Base-by-base conservation (phyloP, 2,888 invertebrate genomes). In the Sarcophaga rosellei region DNA sequence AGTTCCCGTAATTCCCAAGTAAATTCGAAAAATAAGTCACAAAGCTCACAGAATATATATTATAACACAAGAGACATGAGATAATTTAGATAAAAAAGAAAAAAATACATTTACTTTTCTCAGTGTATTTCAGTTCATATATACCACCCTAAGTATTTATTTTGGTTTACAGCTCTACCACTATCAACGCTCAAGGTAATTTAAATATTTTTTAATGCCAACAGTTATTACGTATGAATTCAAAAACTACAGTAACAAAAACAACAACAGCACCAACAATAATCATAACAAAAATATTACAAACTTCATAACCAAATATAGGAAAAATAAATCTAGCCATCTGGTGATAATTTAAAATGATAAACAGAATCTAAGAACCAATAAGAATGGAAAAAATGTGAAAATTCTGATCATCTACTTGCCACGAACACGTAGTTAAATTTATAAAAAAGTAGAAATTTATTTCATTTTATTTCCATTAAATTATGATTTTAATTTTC, bases 121-220 rank as follows among this genome's bases (percentile, higher is more conserved):
- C 47, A 15, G 47, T 47, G 47, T 47, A 47, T 47, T 47, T 6
- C 15, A 47, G 11, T 15, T 47, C 47, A 57, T 72, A 63, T 57
- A 17, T 79, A 53, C 15, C 68, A 63, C 72, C 79, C 62, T 25
- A 47, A 77, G 80, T 76, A 47, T 83, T 75, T 77, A 66, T 57
- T 25, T 80, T 76, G 57, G 79, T 76, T 80, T 70, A 68, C 62
- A 75, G 12, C 68, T 15, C 47, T 15, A 15, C 12, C n/a, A 65
- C 11, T 65, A 44, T n/a, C 35, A 65, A 15, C 23, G 20, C 82
- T 82, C 76, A 82, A 86, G 72, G 85, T 79, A 76, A 75, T 70
- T 83, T 83, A 57, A 21, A 25, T 44, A 74, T 68, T 74, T 74
- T 73, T 83, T 17, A 69, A 57, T 83, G 47, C 63, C 69, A 66